Base-by-base conservation (phyloP, 2,113 vertebrate genomes). In the Alouatta palliata region DNA sequence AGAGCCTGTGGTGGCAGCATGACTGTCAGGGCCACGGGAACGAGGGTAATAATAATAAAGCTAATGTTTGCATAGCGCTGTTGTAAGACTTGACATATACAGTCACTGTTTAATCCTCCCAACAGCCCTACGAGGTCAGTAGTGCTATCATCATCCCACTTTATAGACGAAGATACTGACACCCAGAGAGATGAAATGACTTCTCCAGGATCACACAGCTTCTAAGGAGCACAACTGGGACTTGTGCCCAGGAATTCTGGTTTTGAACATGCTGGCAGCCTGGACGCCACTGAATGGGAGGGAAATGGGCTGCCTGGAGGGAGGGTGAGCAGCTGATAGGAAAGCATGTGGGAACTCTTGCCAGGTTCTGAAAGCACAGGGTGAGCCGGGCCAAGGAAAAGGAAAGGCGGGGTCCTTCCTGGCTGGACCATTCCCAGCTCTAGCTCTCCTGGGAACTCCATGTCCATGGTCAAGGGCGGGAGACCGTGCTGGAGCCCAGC, bases 71-170 rank as follows among this genome's bases (percentile, higher is more conserved):
- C n/a, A 17, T 21, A 23, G 47, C 5, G 20, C 75, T 49, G 0
- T 52, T 49, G 10, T 30, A 71, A 80, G 16, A 43, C 1, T 30
- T 17, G 37, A 21, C 35, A 45, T 14, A 10, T 16, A 45, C 32
- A 17, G 3, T 17, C 35, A 40, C 1, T 23, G 47, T 43, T 54
- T 25, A 35, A 35, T 35, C 13, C 20, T 82, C 64, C 43, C n/a
- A 54, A 17, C 3, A 9, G n/a, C 8, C 2, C 13, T 16, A 12
- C 4, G 16, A 56, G n/a, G 27, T 21, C 14, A 19, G 16, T 8
- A 3, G 17, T 77, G 12, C 6, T 68, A 45, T 47, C 45, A 20
- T 6, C 52, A 20, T 37, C 25, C 19, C 35, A 9, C 30, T 14
- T 47, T 45, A 37, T 32, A 40, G 25, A 10, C 21, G 43, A 43